Conservation (phyloP, 2,888 invertebrate genomes). For the Nymphalis urticae region DNA sequence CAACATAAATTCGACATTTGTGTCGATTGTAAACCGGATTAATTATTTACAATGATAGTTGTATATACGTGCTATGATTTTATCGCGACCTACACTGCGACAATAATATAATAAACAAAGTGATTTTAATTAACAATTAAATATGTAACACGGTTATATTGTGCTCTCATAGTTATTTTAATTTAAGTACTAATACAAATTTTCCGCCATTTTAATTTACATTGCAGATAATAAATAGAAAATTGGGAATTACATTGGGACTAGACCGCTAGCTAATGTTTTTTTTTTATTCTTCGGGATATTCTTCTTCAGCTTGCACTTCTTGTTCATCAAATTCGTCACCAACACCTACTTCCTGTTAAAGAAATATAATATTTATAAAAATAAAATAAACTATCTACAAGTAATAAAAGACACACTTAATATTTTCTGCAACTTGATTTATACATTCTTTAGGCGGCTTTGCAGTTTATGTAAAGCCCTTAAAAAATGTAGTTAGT, state of each 20-base stretch:
- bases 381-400: background rate
- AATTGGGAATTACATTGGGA: background rate
- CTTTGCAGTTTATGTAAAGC: background rate
- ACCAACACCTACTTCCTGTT: slow-evolving; percentile 83
- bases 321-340: slow-evolving; percentile 84
- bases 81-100: no score
- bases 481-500: background rate
- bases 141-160: background rate
- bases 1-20: no score
- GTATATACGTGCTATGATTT: no score
- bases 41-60: no score
- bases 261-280: background rate
- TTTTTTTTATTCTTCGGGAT: slow-evolving; percentile 54
- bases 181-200: background rate
- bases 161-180: background rate
- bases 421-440: no score
- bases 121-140: background rate
- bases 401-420: background rate
- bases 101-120: no score
- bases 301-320: slow-evolving; percentile 61
- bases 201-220: background rate
- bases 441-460: no score
- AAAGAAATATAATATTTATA: slow-evolving; percentile 18
- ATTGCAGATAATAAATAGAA: slow-evolving; percentile 2
- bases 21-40: no score